Evolutionary conservation across 2,888 invertebrate species (phyloP).

Genomic region (Cloeon dipterum): DNA sequence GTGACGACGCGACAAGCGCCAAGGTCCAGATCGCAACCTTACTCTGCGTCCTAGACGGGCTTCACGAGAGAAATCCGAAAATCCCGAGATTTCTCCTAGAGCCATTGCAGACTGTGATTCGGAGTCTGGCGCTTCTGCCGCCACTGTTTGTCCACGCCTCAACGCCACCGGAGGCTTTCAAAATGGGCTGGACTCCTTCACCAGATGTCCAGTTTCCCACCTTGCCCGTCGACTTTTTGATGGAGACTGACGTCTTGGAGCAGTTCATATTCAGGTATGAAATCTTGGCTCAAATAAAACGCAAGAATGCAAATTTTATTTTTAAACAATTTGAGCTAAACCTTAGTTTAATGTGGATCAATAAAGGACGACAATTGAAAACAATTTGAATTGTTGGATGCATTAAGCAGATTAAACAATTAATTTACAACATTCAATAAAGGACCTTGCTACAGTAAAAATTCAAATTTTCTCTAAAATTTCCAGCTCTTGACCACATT

Average conservation of each 20-base stretch:
- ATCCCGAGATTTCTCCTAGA: too few relatives aligned
- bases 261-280: slow-evolving; percentile 58
- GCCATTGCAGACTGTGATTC: slow-evolving; percentile 16
- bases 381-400: too few relatives aligned
- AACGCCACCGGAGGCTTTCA: slow-evolving; percentile 40
- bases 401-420: too few relatives aligned
- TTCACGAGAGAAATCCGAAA: too few relatives aligned
- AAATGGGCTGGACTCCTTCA: slow-evolving; percentile 28
- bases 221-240: slow-evolving; percentile 46
- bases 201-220: slow-evolving; percentile 24
- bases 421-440: too few relatives aligned
- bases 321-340: too few relatives aligned
- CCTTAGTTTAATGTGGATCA: too few relatives aligned
- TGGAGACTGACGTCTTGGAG: slow-evolving; percentile 62
- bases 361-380: too few relatives aligned
- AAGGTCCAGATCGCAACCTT: not conserved
- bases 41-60: too few relatives aligned
- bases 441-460: too few relatives aligned
- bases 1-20: too few relatives aligned
- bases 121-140: slow-evolving; percentile 31
- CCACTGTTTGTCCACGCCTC: slow-evolving; percentile 37
- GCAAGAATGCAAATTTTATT: not conserved
- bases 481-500: too few relatives aligned
- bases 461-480: slow-evolving; percentile 10
- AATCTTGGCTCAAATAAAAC: not conserved